Evolutionary conservation across 2,113 vertebrate genomes (phyloP).

Genomic region (Tursiops truncatus): DNA sequence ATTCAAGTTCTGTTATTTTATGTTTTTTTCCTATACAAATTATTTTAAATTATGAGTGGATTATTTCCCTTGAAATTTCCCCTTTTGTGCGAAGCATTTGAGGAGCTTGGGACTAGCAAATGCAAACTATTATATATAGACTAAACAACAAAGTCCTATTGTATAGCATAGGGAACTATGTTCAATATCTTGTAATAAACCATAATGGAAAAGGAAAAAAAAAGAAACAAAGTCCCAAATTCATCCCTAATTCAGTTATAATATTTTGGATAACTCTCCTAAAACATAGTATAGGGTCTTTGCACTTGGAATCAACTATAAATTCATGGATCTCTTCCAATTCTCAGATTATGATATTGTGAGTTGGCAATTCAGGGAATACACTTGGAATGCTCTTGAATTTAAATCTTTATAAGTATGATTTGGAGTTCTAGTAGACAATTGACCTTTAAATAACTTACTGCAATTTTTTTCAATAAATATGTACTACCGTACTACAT

Average conservation of each 20-base stretch:
- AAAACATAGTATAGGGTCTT: background rate
- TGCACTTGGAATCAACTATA: background rate
- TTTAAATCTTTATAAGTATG: background rate
- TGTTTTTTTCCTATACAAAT: background rate
- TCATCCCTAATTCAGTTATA: background rate
- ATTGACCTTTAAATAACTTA: background rate
- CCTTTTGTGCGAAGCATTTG: background rate
- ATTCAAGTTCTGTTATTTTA: background rate
- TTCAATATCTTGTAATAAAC: background rate
- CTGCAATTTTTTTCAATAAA: background rate
- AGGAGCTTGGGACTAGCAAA: background rate
- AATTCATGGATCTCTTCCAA: background rate
- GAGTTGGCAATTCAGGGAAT: background rate
- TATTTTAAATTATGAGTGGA: background rate
- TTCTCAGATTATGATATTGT: background rate
- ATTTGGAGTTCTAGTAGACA: background rate
- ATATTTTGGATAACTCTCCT: background rate
- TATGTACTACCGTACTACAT: background rate
- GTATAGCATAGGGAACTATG: background rate
- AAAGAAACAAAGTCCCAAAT: background rate
- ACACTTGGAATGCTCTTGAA: background rate
- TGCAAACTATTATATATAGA: background rate
- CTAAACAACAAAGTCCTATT: background rate
- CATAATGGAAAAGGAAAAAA: background rate
- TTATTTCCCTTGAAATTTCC: background rate